Percentiles rank a stretch among this genome's conserved stretches.
Evolutionary conservation across 1,140 invertebrate species (phyloP).

Genomic region (Neodiprion lecontei): DNA sequence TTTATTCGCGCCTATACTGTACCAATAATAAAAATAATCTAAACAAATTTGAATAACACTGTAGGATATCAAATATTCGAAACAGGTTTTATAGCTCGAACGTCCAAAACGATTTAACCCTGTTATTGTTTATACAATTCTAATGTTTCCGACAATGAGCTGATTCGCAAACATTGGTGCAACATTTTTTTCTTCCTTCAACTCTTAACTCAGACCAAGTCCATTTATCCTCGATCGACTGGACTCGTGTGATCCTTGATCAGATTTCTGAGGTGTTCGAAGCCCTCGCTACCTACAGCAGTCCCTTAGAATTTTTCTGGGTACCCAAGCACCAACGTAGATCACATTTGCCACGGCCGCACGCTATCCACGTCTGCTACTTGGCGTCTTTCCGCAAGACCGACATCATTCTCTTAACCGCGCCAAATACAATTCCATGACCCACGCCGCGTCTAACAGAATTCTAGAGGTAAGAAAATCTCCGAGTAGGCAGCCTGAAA

Average conservation of each 20-base stretch:
- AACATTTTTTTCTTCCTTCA: not conserved
- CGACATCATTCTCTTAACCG: not conserved
- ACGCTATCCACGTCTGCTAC: conserved; percentile 28
- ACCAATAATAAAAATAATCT: no score
- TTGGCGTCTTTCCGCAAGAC: not conserved
- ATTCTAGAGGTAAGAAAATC: not conserved
- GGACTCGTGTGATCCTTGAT: not conserved
- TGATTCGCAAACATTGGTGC: no score
- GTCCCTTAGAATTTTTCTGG: conserved; percentile 33
- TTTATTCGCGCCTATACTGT: no score
- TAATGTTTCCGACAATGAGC: no score
- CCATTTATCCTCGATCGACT: not conserved
- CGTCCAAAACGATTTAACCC: no score
- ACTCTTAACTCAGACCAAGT: not conserved
- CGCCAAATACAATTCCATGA: not conserved
- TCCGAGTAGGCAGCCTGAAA: not conserved
- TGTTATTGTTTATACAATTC: no score
- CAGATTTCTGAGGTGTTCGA: conserved; percentile 19
- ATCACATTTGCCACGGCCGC: conserved; percentile 47
- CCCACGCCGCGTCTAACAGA: not conserved
- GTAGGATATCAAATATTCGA: no score
- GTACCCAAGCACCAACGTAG: conserved; percentile 35
- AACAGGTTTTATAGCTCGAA: no score
- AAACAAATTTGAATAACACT: no score
- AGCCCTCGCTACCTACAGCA: conserved; percentile 38